A percentile compares a stretch with the other conserved stretches of the same genome.
Evolutionary conservation across 1,140 invertebrate species (phyloP).

Genomic region (Nixonia krombeini): DNA sequence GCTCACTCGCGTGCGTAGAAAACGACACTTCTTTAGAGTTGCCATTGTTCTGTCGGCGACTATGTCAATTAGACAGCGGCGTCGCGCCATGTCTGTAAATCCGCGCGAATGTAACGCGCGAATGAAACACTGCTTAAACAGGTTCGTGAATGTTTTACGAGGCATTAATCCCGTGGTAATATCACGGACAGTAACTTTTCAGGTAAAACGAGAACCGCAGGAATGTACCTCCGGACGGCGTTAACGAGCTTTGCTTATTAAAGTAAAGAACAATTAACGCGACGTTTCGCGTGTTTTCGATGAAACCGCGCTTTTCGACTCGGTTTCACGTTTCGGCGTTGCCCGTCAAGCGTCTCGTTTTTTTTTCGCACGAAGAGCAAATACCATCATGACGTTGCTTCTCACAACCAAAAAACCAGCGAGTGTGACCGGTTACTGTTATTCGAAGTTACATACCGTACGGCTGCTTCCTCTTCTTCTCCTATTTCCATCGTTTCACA

Average conservation of each 20-base stretch:
- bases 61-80: conserved; percentile 36
- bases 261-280: not conserved
- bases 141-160: conserved; percentile 13
- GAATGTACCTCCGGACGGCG: no score
- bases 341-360: not conserved
- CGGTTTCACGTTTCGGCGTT: no score
- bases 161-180: conserved; percentile 1
- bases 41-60: conserved; percentile 25
- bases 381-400: conserved; percentile 38
- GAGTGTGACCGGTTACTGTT: conserved; percentile 71
- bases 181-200: not conserved
- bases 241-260: not conserved
- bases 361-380: conserved; percentile 8
- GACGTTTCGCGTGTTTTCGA: no score
- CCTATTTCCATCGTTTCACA: conserved; percentile 40
- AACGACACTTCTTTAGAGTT: conserved; percentile 15
- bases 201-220: no score
- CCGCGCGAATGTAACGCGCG: conserved; percentile 15
- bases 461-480: conserved; percentile 58
- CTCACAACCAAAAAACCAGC: conserved; percentile 61
- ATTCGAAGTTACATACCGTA: conserved; percentile 63
- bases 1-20: no score
- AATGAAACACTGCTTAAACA: conserved; percentile 9
- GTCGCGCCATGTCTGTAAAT: conserved; percentile 15
- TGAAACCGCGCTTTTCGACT: no score